Evolutionary conservation across 2,888 invertebrate species (phyloP).

Genomic region (Rhyacophila evoluta): DNA sequence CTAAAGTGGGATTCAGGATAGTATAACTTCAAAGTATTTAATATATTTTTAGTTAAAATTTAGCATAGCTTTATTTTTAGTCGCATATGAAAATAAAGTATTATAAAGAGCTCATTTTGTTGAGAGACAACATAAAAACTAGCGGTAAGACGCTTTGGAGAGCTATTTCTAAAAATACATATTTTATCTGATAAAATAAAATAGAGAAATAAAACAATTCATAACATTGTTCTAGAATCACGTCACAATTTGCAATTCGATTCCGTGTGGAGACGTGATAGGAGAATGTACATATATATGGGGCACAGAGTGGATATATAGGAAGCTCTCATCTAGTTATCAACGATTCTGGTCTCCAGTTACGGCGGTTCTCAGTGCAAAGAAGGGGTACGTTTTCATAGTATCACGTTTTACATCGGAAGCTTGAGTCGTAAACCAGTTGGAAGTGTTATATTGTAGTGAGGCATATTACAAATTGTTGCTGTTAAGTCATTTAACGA

Average conservation of each 20-base stretch:
- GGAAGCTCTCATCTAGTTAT: neutral
- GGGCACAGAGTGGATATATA: neutral
- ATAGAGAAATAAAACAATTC: neutral
- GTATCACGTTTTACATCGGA: neutral
- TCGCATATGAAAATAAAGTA: no score
- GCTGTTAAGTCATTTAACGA: no score
- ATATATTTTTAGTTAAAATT: no score
- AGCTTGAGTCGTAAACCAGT: neutral
- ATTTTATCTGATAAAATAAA: no score
- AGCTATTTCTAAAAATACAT: no score
- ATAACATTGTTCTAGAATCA: neutral
- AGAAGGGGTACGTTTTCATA: neutral
- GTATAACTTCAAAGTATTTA: no score
- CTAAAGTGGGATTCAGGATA: no score
- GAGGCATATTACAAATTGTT: no score
- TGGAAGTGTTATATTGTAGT: neutral
- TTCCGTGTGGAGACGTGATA: neutral
- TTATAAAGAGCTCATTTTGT: no score
- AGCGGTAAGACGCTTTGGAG: no score
- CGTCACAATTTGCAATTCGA: conserved; percentile 3
- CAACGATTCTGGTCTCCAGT: neutral
- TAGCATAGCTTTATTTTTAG: no score
- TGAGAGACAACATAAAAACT: no score
- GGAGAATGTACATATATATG: neutral
- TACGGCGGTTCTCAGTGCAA: neutral